Base-by-base conservation (phyloP, 2,113 vertebrate genomes). In the Telmatochromis sp. region DNA sequence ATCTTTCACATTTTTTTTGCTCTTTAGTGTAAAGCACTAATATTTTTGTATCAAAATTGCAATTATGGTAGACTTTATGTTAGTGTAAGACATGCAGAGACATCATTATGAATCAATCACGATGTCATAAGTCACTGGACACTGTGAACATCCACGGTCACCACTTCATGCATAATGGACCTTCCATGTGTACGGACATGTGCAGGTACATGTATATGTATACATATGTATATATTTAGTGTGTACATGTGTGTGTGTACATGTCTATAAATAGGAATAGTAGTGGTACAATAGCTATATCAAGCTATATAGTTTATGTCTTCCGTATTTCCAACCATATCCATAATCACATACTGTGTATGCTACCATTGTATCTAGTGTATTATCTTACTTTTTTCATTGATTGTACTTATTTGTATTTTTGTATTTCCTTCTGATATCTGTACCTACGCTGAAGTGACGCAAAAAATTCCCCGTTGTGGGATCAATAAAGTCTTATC, bases 201-300 rank as follows among this genome's bases (percentile, higher is more conserved):
- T 53, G 49, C 49, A 53, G 19, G 0, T 51, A 51, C 10, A 0
- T 51, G 49, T 51, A 0, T 9, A 51, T 51, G 49, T 51, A n/a
- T 51, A n/a, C 19, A n/a, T 5, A 3, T 51, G 2, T 51, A 9
- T n/a, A 28, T 28, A 28, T 28, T 28, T 28, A 28, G 26, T 28
- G 26, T 28, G 26, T 28, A 49, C 47, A 5, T 49, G 47, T 49
- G 23, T 23, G 26, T 26, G 26, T 26, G 26, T 26, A 49, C 47
- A 5, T 49, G 47, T 49, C 47, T 49, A 49, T 49, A 49, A 49
- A 49, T 0, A 42, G 40, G 0, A 42, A 42, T 42, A 42, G 12
- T 13, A 42, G 40, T 0, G 40, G 0, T 49, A 49, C 47, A 49
- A 49, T 49, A 49, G 47, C 1, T 47, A 45, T 47, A 0, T 47